A percentile compares a stretch with the other conserved stretches of the same genome.
phyloP scores from a whole-genome alignment of 2,888 invertebrate species.

The Dendrolimus houi region DNA sequence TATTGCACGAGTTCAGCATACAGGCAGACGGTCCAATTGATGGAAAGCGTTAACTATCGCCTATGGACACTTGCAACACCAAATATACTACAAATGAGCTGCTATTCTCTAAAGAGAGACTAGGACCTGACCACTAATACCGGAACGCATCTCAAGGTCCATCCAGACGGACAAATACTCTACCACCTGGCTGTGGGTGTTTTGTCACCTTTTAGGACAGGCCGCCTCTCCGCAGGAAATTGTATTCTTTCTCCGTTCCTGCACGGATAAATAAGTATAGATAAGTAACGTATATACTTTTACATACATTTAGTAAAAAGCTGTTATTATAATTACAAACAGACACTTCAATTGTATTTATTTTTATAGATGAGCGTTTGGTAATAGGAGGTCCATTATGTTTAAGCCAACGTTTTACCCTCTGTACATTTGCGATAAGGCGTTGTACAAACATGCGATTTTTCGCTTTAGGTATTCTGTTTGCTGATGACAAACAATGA shows the following conservation, averaged over 20 bases:
- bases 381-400: conserved; percentile 9
- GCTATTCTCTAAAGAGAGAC: neutral
- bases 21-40: neutral
- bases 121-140: neutral
- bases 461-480: conserved; percentile 8
- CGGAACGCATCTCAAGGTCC: neutral
- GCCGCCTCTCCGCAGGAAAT: no score
- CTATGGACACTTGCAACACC: neutral
- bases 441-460: conserved; percentile 16
- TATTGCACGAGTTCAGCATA: neutral
- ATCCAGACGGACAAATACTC: no score
- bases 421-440: conserved; percentile 20
- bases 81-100: neutral
- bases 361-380: neutral
- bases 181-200: no score
- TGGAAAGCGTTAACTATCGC: neutral
- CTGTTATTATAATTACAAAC: no score
- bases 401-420: conserved; percentile 13
- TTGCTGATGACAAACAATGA: conserved; percentile 9
- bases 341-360: no score
- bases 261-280: no score
- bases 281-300: no score
- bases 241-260: no score
- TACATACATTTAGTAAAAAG: no score
- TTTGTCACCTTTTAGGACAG: no score